These are phyloP conservation scores for Rhodophaea formosa DNA, from an alignment of 2,888 invertebrate species.

Conservation along the genomic window DNA sequence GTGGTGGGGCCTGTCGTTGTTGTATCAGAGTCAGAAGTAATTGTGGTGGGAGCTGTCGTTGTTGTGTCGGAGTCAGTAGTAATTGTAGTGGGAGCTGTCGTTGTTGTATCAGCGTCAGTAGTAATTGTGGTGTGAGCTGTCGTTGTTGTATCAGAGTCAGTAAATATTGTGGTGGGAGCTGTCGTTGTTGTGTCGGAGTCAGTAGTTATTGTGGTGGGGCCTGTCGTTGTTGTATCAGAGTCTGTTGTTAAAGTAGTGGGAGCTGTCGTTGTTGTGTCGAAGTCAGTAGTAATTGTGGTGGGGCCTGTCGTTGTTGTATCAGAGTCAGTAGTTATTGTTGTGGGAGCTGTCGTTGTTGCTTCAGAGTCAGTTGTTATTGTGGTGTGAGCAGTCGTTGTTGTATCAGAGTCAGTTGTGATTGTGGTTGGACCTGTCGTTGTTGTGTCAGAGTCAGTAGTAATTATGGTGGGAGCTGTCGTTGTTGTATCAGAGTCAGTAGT, in stretches of 20 bases:
- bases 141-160: neutral
- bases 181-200: slow-evolving; percentile 12
- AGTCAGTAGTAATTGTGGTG: slow-evolving; percentile 18
- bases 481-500: neutral
- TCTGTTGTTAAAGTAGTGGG: slow-evolving; percentile 11
- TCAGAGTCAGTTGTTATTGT: neutral
- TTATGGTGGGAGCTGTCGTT: neutral
- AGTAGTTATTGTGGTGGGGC: slow-evolving; percentile 12
- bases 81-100: neutral
- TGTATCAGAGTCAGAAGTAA: neutral
- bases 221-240: slow-evolving; percentile 6
- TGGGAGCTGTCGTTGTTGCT: neutral
- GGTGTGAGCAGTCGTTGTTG: neutral
- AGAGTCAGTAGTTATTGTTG: slow-evolving; percentile 12
- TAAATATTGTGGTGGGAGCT: neutral
- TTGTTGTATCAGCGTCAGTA: neutral
- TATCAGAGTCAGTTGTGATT: neutral
- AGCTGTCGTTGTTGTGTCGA: slow-evolving; percentile 13
- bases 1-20: neutral
- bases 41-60: neutral
- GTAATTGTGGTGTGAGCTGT: neutral
- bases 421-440: neutral
- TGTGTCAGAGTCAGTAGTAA: neutral
- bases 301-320: neutral
- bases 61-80: slow-evolving; percentile 11